A percentile compares a stretch with the other conserved stretches of the same genome.
Evolutionary conservation across 2,113 vertebrate species (phyloP).

Genomic region (Labrus mixtus): DNA sequence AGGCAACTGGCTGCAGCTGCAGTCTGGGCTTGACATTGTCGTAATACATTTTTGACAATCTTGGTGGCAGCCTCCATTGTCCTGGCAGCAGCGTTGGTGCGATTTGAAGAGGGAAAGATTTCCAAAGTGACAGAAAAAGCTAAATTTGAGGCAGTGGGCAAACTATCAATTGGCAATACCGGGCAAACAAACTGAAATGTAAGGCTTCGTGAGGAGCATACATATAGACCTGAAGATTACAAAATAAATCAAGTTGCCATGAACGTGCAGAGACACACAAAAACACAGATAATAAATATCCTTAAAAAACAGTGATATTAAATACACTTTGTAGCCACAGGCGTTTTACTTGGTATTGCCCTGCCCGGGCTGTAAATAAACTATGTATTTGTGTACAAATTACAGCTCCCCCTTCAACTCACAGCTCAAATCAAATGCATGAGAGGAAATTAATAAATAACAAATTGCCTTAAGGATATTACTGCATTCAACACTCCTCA

Average conservation of each 20-base stretch:
- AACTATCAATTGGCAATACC: background rate
- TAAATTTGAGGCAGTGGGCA: constrained; percentile 2
- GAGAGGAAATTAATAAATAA: constrained; percentile 73
- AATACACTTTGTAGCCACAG: constrained; percentile 10
- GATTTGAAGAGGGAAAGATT: constrained; percentile 16
- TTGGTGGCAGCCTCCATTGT: constrained; percentile 11
- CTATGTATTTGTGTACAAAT: constrained; percentile 55
- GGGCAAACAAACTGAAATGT: background rate
- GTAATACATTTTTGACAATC: constrained; percentile 17
- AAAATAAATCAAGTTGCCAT: background rate
- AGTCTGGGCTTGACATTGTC: constrained; percentile 14
- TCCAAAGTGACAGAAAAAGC: constrained; percentile 18
- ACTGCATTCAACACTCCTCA: constrained; percentile 45
- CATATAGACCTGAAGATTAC: constrained; percentile 1
- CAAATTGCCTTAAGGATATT: constrained; percentile 66
- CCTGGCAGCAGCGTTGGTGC: constrained; percentile 18
- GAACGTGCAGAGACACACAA: constrained; percentile 18
- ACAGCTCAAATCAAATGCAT: constrained; percentile 59
- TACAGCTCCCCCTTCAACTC: constrained; percentile 49
- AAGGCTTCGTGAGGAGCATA: background rate
- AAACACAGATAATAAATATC: constrained; percentile 32
- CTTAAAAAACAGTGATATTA: constrained; percentile 45
- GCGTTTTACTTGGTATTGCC: constrained; percentile 32
- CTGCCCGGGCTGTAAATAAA: constrained; percentile 44
- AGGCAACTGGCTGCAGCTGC: constrained; percentile 11